Base-by-base conservation (phyloP, 2,888 invertebrate species). In the Amphipyra tragopoginis region DNA sequence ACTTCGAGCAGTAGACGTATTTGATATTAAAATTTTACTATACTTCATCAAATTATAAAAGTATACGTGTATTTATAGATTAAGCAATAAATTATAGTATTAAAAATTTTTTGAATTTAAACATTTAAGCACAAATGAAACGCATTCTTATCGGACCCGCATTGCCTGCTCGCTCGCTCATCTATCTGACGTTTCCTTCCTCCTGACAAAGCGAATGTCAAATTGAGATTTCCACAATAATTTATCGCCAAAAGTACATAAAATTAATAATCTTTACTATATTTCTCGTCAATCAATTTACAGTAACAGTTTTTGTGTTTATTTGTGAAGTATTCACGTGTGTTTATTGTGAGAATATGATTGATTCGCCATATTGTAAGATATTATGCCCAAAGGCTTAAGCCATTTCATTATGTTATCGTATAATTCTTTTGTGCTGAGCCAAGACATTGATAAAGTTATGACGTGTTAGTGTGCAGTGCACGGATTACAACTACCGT, bases 381-480 rank as follows among this genome's bases (percentile, higher is more conserved):
- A 58, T 67, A 74, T 73, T 72, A 67, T 75, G 71, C 69, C 80
- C 51, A 55, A 42, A 61, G 78, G 79, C 72, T 57, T 67, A 61
- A 80, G 86, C 81, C 84, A 85, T 85, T 82, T 84, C 84, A 82
- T 74, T 63, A 68, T 61, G 58, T 54, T 71, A 69, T 71, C 70
- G 61, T 75, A 69, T 75, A 73, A 75, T 71, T 80, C 77, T 68
- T 66, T 73, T 76, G 77, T 79, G 63, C 51, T 64, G 59, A 65
- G 54, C 63, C 48, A 48, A 70, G 61, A 64, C 48, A 64, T 71
- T 72, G 80, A 84, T 85, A 79, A 79, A 74, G 73, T 62, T 79
- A 83, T 89, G 89, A 89, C 88, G 89, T 86, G 83, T 83, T 83
- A 67, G 65, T 71, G 65, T 68, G 65, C 61, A 52, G 8, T 61